Percentiles rank a stretch among this genome's conserved stretches.
These are phyloP conservation scores for Acanthisitta chloris DNA, from an alignment of 2,113 vertebrate genomes.

Conservation along the genomic window DNA sequence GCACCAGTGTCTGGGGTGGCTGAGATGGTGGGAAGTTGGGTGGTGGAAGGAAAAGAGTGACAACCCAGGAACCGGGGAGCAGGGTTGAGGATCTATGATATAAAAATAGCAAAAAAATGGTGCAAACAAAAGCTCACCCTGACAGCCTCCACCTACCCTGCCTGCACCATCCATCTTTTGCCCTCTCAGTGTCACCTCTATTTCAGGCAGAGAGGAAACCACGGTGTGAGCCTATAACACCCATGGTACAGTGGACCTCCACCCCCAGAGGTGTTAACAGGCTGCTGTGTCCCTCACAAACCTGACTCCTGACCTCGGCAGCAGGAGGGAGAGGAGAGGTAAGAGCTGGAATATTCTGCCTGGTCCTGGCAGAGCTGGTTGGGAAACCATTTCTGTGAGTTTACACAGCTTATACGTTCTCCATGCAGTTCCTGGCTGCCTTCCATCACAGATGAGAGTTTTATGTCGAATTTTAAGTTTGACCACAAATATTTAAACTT, in stretches of 20 bases:
- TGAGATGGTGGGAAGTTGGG: neutral
- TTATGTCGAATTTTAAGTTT: constrained; percentile 77
- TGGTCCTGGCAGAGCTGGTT: neutral
- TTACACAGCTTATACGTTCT: constrained; percentile 59
- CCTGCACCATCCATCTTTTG: neutral
- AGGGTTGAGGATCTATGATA: neutral
- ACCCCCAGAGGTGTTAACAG: neutral
- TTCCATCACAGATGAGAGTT: constrained; percentile 74
- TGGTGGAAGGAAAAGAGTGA: neutral
- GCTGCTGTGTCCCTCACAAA: neutral
- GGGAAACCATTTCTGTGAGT: constrained; percentile 50
- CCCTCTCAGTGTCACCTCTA: neutral
- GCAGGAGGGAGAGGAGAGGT: neutral
- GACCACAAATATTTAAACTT: constrained; percentile 82
- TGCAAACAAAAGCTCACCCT: neutral
- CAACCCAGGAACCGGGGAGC: neutral
- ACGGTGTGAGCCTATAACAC: accelerated
- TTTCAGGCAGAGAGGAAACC: neutral
- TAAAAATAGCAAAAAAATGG: neutral
- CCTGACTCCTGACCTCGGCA: neutral
- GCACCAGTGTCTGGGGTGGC: neutral
- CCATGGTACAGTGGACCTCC: neutral
- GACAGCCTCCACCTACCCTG: neutral
- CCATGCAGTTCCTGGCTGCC: constrained; percentile 66
- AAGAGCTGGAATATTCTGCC: constrained; percentile 25